These are phyloP conservation scores for Icerya purchasi DNA, from an alignment of 2,888 invertebrate genomes.

Conservation along the genomic window DNA sequence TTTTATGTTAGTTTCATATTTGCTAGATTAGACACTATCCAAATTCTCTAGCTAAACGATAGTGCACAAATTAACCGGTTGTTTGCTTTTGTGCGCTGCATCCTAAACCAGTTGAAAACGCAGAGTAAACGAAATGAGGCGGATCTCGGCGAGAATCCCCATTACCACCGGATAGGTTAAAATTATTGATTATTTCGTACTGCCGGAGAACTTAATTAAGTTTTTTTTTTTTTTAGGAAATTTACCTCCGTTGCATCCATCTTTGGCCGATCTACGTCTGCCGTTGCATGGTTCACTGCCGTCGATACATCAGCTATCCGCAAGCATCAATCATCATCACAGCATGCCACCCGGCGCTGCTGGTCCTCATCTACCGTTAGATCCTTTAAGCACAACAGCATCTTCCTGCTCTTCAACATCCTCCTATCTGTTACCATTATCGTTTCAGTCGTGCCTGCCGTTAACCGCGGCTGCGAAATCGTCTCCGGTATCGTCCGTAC, in stretches of 20 bases:
- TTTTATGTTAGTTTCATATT: no score
- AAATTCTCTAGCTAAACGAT: no score
- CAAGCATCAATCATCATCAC: conserved; percentile 5
- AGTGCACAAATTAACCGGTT: no score
- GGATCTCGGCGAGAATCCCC: no score
- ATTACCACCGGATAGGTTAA: no score
- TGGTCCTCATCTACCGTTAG: conserved; percentile 7
- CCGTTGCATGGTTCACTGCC: background rate
- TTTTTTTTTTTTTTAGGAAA: background rate
- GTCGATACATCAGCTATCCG: background rate
- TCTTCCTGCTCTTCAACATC: background rate
- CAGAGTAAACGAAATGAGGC: no score
- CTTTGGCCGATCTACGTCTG: background rate
- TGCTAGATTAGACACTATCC: no score
- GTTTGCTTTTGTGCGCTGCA: no score
- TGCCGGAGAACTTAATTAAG: no score
- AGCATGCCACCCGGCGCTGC: conserved; percentile 1
- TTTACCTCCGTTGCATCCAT: background rate
- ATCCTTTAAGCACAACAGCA: background rate
- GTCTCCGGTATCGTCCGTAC: conserved; percentile 5
- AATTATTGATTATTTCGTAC: no score
- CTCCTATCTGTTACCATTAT: background rate
- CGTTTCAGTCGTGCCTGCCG: background rate
- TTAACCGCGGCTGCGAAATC: conserved; percentile 8
- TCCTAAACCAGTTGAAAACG: no score